phyloP scores from a whole-genome alignment of 2,797 vertebrate genomes.

The Phalanger gymnotis region DNA sequence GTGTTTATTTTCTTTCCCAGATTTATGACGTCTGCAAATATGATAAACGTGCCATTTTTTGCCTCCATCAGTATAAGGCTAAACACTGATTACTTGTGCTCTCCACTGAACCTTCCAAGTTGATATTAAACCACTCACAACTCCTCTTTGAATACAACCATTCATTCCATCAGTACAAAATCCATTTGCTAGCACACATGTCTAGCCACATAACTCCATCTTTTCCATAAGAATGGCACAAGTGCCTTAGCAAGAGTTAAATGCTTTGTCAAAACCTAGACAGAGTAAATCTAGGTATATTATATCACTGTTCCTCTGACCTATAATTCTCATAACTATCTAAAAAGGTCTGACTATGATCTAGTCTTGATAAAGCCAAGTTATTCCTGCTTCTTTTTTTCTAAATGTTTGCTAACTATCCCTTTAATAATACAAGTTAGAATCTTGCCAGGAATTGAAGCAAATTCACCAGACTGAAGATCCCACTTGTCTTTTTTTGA shows the following conservation, averaged over 20 bases:
- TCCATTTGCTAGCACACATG: neutral
- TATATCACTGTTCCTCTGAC: neutral
- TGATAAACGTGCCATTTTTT: neutral
- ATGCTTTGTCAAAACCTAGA: neutral
- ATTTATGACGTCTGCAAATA: neutral
- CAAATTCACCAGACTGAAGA: neutral
- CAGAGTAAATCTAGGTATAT: neutral
- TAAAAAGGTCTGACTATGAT: neutral
- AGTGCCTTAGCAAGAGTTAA: neutral
- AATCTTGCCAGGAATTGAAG: neutral
- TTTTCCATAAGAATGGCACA: neutral
- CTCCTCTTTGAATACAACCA: neutral
- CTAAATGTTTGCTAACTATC: neutral
- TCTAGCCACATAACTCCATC: neutral
- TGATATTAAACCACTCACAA: neutral
- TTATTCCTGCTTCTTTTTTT: neutral
- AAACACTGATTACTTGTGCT: neutral
- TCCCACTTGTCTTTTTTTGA: neutral
- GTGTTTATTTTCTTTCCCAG: neutral
- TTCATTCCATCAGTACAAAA: neutral
- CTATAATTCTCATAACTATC: neutral
- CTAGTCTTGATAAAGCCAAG: neutral
- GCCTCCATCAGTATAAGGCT: neutral
- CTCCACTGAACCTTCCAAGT: neutral
- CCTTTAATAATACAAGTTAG: neutral